Percentiles rank a stretch among this genome's conserved stretches.
These are phyloP conservation scores for Jacana jacana DNA, from an alignment of 2,113 vertebrate species.

Conservation along the genomic window DNA sequence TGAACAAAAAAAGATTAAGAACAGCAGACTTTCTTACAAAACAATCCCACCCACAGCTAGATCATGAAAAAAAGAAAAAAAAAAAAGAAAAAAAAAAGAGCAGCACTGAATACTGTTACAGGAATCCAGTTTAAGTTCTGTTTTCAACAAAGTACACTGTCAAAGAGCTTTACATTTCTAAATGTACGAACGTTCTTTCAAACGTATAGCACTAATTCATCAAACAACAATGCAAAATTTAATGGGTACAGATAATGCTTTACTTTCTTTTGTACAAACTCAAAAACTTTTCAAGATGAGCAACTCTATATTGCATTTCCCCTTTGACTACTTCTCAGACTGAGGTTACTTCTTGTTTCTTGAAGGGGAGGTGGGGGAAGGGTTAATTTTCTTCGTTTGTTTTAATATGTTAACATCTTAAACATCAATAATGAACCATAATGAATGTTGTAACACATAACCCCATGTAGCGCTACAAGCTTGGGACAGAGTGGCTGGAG, in stretches of 20 bases:
- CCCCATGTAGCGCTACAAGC: too few relatives aligned
- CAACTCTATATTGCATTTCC: not conserved
- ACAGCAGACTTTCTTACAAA: not conserved
- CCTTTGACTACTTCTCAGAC: not conserved
- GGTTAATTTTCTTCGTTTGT: not conserved
- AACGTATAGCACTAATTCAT: not conserved
- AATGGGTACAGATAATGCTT: not conserved
- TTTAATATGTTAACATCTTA: not conserved
- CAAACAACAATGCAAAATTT: not conserved
- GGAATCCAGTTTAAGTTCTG: not conserved
- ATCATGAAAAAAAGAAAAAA: not conserved
- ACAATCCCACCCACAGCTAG: not conserved
- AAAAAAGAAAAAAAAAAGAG: not conserved
- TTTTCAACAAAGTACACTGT: not conserved
- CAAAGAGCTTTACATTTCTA: not conserved
- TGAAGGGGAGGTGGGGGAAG: too few relatives aligned
- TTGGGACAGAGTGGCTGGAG: too few relatives aligned
- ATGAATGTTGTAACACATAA: too few relatives aligned
- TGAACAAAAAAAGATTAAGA: slow-evolving; percentile 4
- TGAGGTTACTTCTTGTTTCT: not conserved
- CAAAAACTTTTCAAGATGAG: not conserved
- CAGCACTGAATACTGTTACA: not conserved
- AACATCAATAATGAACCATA: not conserved
- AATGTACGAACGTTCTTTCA: not conserved
- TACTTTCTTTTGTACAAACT: not conserved